Evolutionary conservation across 2,888 invertebrate species (phyloP).

Genomic region (Unio pictorum): DNA sequence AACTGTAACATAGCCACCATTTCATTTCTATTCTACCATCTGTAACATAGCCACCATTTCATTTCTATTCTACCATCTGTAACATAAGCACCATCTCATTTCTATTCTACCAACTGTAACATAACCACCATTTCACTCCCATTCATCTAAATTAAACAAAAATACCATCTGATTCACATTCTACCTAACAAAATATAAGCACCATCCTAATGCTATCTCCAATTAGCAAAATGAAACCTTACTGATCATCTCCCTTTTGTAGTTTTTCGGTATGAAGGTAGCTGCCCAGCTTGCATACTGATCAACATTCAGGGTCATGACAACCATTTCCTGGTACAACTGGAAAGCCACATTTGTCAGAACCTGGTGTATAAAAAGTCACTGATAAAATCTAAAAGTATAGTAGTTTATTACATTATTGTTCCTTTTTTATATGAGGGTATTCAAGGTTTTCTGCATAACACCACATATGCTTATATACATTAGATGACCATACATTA

Average conservation of each 20-base stretch:
- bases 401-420: no score
- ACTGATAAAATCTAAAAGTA: background rate
- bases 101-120: background rate
- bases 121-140: background rate
- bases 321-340: slow-evolving; percentile 51
- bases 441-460: no score
- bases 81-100: background rate
- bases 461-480: no score
- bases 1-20: no score
- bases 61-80: background rate
- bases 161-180: background rate
- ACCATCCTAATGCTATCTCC: background rate
- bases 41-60: background rate
- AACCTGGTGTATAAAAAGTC: slow-evolving; percentile 28
- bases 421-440: no score
- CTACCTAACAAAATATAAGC: background rate
- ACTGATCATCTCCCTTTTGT: slow-evolving; percentile 30
- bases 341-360: slow-evolving; percentile 45
- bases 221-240: slow-evolving; percentile 10
- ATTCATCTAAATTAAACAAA: background rate
- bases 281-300: slow-evolving; percentile 56
- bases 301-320: slow-evolving; percentile 56
- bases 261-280: slow-evolving; percentile 54
- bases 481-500: no score
- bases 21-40: background rate